A percentile compares a stretch with the other conserved stretches of the same genome.
phyloP scores from a whole-genome alignment of 2,888 invertebrate species.

The Calameuta idolon region DNA sequence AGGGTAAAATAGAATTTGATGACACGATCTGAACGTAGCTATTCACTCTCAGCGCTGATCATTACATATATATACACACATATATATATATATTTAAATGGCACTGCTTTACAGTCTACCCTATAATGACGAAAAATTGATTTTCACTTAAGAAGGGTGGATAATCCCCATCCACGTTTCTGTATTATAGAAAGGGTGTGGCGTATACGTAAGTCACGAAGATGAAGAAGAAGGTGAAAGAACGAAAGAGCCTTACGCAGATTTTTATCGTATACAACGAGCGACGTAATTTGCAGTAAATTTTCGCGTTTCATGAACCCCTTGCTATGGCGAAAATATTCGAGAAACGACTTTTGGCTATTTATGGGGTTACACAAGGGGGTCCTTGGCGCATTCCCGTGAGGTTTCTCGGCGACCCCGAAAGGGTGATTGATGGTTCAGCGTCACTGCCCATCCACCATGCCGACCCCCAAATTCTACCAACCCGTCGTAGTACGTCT shows the following conservation, averaged over 20 bases:
- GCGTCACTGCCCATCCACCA: slow-evolving; percentile 4
- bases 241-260: neutral
- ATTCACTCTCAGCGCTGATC: too few species aligned
- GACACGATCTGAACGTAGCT: too few species aligned
- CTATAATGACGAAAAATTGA: neutral
- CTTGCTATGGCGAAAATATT: neutral
- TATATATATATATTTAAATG: too few species aligned
- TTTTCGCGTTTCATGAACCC: neutral
- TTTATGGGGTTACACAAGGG: slow-evolving; percentile 2
- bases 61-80: too few species aligned
- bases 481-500: neutral
- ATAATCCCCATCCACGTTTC: neutral
- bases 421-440: slow-evolving; percentile 5
- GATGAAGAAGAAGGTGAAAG: neutral
- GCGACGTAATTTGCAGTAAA: neutral
- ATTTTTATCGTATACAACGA: neutral
- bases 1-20: too few species aligned
- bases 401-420: neutral
- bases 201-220: neutral
- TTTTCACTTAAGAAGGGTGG: neutral
- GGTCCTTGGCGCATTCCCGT: slow-evolving; percentile 1
- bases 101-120: neutral
- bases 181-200: neutral
- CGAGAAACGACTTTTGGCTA: neutral
- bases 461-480: neutral